Percentiles rank a stretch among this genome's conserved stretches.
phyloP scores from a whole-genome alignment of 2,797 vertebrate species.

The Coendou prehensilis region DNA sequence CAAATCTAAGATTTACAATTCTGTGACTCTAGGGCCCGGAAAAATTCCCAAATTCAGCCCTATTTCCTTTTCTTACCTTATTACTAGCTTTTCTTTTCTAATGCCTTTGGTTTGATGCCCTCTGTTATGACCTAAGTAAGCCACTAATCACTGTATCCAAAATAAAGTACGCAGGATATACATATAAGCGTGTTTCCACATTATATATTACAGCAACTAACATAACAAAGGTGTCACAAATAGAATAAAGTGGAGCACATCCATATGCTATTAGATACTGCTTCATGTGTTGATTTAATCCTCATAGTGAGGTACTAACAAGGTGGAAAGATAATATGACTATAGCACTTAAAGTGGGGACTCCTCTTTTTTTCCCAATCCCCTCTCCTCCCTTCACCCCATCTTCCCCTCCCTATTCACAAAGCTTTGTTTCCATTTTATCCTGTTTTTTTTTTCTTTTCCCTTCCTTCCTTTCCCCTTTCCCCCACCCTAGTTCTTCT shows the following conservation, averaged over 20 bases:
- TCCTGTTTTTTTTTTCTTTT: too few relatives aligned
- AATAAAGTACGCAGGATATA: background rate
- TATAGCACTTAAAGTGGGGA: background rate
- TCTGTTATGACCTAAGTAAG: background rate
- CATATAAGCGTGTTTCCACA: background rate
- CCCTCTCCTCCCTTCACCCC: too few relatives aligned
- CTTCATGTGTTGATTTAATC: background rate
- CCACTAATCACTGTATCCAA: background rate
- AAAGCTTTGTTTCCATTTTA: too few relatives aligned
- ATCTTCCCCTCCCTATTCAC: too few relatives aligned
- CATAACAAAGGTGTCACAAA: background rate
- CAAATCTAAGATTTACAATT: background rate
- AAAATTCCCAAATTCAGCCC: constrained; percentile 23
- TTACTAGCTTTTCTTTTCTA: background rate
- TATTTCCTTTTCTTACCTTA: constrained; percentile 5
- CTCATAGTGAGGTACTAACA: background rate
- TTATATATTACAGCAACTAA: background rate
- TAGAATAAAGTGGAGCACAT: background rate
- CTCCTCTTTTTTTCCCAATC: too few relatives aligned
- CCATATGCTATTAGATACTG: background rate
- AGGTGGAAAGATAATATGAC: background rate
- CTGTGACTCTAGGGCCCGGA: background rate
- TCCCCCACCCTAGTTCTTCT: too few relatives aligned
- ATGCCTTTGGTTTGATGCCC: background rate
- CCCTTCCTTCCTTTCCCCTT: too few relatives aligned